phyloP scores from a whole-genome alignment of 2,888 invertebrate genomes.

The Seira sanloemensis region DNA sequence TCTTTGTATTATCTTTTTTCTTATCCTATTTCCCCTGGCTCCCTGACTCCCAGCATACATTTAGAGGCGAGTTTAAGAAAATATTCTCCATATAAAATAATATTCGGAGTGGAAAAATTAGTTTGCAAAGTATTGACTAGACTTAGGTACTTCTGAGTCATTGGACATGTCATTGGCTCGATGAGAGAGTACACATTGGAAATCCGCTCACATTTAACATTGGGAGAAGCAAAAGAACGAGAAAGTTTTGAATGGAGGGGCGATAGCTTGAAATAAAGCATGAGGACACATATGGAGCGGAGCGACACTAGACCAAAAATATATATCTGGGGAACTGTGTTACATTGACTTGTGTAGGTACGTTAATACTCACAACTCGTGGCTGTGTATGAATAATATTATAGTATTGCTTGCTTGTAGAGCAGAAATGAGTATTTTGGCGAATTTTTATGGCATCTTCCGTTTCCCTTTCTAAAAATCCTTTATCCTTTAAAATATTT shows the following conservation, averaged over 20 bases:
- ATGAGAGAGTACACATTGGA: constrained; percentile 39
- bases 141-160: too few relatives aligned
- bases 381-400: too few relatives aligned
- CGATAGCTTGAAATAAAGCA: too few relatives aligned
- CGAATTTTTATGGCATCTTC: too few relatives aligned
- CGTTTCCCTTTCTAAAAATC: too few relatives aligned
- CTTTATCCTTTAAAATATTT: too few relatives aligned
- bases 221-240: constrained; percentile 37
- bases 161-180: constrained; percentile 35
- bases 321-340: constrained; percentile 46
- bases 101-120: too few relatives aligned
- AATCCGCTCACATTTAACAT: constrained; percentile 58
- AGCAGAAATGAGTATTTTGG: too few relatives aligned
- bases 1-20: constrained; percentile 39
- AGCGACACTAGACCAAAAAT: constrained; percentile 40
- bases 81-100: not conserved
- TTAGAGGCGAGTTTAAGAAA: not conserved
- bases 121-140: too few relatives aligned
- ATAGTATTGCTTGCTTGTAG: too few relatives aligned
- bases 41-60: constrained; percentile 40
- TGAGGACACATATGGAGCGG: constrained; percentile 58
- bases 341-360: too few relatives aligned
- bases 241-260: constrained; percentile 22
- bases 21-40: constrained; percentile 48
- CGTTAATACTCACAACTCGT: too few relatives aligned